Evolutionary conservation across 2,113 vertebrate genomes (phyloP), one percentile per base, ranked within the genome.

Genomic region (Neopipo cinnamomea): DNA sequence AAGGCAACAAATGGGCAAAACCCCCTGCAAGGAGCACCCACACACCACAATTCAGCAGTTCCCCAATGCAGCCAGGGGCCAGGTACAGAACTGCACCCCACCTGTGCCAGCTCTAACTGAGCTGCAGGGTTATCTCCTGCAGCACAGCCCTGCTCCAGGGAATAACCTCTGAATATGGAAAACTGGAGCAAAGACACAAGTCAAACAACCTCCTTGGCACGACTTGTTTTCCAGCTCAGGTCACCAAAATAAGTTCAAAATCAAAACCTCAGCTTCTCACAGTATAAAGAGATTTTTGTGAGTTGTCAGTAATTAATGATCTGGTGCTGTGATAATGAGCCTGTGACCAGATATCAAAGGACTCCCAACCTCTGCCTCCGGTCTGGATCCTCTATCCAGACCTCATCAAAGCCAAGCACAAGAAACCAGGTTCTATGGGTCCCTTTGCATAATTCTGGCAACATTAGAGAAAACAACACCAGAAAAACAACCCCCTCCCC

Each of bases 251-350:
- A 75, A 95, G 52, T 47, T 49, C 49, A 23, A 66, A 93, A 73
- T 63, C 70, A 83, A 91, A 93, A 85, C 63, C 52, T 86, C 67
- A 56, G 56, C 71, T 91, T 93, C 71, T 24, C 66, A 58, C 8
- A 70, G 76, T 4, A 76, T 17, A 91, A 62, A 59, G 65, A 86
- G 66, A 0, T 30, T 56, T 78, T 73, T 78, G 58, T 73, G 91
- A 85, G 59, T n/a, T 82, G 42, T 76, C 78, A 84, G 72, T 35
- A 62, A 72, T 70, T 15, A 67, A 42, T 37, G 84, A 88, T 83
- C 75, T 65, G 44, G 47, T 33, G 27, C 47, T 41, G 35, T 4
- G 21, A 76, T 74, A 94, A 95, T 3, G 24, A 81, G 41, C 63
- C 88, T 39, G 42, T 37, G 71, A 89, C 50, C 68, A 91, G 18